Evolutionary conservation across 2,888 invertebrate genomes (phyloP).

Genomic region (Sphinx pinastri): DNA sequence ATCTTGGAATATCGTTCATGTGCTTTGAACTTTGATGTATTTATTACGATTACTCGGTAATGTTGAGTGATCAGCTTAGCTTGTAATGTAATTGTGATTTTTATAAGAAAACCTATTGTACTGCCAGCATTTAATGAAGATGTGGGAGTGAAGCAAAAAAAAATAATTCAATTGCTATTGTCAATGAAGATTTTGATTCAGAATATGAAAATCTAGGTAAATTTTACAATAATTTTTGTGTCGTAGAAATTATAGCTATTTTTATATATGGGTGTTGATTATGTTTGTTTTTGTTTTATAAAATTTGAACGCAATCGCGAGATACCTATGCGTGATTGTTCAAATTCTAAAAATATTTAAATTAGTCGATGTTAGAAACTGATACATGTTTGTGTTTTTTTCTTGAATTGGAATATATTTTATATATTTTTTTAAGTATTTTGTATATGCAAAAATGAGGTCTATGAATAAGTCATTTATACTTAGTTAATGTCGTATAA

Average conservation of each 20-base stretch:
- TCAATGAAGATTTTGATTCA: neutral
- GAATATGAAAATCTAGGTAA: neutral
- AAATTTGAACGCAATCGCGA: neutral
- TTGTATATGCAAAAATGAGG: neutral
- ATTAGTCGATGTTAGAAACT: neutral
- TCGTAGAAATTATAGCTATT: neutral
- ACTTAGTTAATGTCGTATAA: neutral
- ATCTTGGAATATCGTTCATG: constrained; percentile 21
- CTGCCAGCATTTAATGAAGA: constrained; percentile 20
- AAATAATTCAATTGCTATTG: constrained; percentile 6
- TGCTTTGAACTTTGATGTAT: constrained; percentile 20
- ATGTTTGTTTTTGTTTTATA: neutral
- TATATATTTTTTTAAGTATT: neutral
- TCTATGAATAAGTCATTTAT: neutral
- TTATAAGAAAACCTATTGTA: constrained; percentile 12
- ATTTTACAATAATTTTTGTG: too few species aligned
- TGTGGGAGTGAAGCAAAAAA: neutral
- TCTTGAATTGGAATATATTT: neutral
- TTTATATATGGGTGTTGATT: neutral
- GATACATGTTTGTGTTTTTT: neutral
- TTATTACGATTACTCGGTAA: constrained; percentile 7
- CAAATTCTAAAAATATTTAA: neutral
- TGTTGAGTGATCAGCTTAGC: constrained; percentile 11
- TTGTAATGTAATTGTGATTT: constrained; percentile 27
- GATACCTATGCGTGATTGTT: too few species aligned